Evolutionary conservation across 1,140 invertebrate species (phyloP).

Genomic region (Hypsibius dujardini): DNA sequence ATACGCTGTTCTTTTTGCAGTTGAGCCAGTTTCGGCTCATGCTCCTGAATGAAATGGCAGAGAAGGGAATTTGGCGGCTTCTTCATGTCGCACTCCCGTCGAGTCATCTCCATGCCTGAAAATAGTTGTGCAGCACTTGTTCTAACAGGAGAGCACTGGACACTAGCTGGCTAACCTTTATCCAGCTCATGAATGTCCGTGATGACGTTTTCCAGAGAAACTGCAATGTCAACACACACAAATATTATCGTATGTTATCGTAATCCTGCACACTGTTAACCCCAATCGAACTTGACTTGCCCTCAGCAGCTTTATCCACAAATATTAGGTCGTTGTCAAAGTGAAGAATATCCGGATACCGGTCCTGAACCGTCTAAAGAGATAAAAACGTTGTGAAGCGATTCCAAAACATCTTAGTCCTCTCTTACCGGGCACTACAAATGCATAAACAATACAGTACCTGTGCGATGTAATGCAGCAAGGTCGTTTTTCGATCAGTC

Average conservation of each 20-base stretch:
- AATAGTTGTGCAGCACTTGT: no score
- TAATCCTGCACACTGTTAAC: no score
- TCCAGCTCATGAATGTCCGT: slow-evolving; percentile 83
- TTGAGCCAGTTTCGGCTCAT: slow-evolving; percentile 19
- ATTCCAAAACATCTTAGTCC: no score
- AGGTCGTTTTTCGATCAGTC: slow-evolving; percentile 63
- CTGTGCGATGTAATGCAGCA: slow-evolving; percentile 85
- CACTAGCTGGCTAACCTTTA: no score
- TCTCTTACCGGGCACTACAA: no score
- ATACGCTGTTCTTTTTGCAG: slow-evolving; percentile 21
- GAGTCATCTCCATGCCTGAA: slow-evolving; percentile 83
- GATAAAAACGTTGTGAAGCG: no score
- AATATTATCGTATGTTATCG: neutral
- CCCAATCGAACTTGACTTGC: slow-evolving; percentile 39
- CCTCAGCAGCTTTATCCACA: slow-evolving; percentile 80
- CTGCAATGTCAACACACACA: slow-evolving; percentile 36
- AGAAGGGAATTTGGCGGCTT: slow-evolving; percentile 19
- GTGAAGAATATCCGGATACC: slow-evolving; percentile 68
- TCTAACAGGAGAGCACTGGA: no score
- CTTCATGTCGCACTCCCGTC: slow-evolving; percentile 52
- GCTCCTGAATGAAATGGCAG: slow-evolving; percentile 20
- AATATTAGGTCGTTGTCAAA: slow-evolving; percentile 79
- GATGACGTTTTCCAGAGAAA: slow-evolving; percentile 81
- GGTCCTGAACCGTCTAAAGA: slow-evolving; percentile 62
- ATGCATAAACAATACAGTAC: no score